phyloP scores from a whole-genome alignment of 2,797 vertebrate genomes.

The Sebastes umbrosus region DNA sequence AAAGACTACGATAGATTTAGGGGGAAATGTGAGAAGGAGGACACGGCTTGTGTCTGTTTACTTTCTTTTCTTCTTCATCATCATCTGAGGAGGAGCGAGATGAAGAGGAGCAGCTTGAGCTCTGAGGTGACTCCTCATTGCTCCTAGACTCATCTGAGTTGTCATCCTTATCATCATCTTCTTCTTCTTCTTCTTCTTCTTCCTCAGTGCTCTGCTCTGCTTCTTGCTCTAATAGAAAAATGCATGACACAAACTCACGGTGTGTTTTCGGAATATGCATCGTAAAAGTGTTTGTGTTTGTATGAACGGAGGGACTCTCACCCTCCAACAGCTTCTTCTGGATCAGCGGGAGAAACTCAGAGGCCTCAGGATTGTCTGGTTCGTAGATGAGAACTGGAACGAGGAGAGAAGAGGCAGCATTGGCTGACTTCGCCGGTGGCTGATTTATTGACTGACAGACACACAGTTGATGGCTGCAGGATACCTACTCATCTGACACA shows the following conservation, averaged over 20 bases:
- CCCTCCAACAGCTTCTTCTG: conserved; percentile 80
- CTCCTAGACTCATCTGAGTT: conserved; percentile 5
- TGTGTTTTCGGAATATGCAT: neutral
- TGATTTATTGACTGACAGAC: conserved; percentile 2
- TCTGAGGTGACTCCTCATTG: conserved; percentile 47
- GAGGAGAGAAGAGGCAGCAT: conserved; percentile 21
- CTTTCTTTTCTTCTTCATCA: conserved; percentile 24
- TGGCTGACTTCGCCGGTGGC: neutral
- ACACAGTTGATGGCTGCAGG: neutral
- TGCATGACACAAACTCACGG: neutral
- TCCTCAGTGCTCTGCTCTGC: conserved; percentile 38
- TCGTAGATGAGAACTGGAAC: conserved; percentile 87
- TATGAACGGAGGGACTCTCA: conserved; percentile 53
- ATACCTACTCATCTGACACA: conserved; percentile 89
- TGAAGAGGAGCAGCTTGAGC: conserved; percentile 64
- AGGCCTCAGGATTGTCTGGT: conserved; percentile 85
- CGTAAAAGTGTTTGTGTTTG: neutral
- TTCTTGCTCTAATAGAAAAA: conserved; percentile 45
- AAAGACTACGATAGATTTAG: neutral
- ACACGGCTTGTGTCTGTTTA: conserved; percentile 20
- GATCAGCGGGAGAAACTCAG: conserved; percentile 84
- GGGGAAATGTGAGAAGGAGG: neutral
- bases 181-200: conserved; percentile 1
- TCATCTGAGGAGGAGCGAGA: conserved; percentile 51
- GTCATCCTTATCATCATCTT: neutral